Conservation (phyloP, 2,113 vertebrate genomes). For the Cynocephalus volans region DNA sequence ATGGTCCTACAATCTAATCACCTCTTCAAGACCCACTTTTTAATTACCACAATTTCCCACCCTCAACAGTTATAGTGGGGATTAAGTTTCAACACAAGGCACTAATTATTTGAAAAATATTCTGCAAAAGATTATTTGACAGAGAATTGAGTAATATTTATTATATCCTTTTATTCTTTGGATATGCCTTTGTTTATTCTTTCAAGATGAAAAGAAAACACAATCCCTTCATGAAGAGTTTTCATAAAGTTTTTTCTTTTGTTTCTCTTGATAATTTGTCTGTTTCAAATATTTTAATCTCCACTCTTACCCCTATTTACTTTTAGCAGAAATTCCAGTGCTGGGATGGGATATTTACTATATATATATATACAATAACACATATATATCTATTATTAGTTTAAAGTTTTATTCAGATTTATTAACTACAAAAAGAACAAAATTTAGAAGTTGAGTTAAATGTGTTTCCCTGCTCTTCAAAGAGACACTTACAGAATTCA, state of each 20-base stretch:
- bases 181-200: slow-evolving; percentile 75
- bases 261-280: slow-evolving; percentile 67
- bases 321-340: not conserved
- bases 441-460: not conserved
- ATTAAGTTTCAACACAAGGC: too few species aligned
- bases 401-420: not conserved
- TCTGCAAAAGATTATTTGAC: slow-evolving; percentile 47
- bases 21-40: too few species aligned
- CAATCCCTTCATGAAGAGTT: slow-evolving; percentile 63
- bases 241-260: slow-evolving; percentile 11
- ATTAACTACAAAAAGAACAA: not conserved
- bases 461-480: not conserved
- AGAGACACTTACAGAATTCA: not conserved
- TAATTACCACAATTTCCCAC: too few species aligned
- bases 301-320: not conserved
- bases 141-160: slow-evolving; percentile 81
- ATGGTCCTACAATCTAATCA: too few species aligned
- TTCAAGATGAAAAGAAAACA: slow-evolving; percentile 77
- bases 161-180: slow-evolving; percentile 83
- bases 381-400: not conserved
- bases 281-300: not conserved
- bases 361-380: not conserved
- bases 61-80: too few species aligned
- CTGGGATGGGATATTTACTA: not conserved
- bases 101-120: slow-evolving; percentile 85